Conservation (phyloP, 1,140 invertebrate genomes). For the Drosophila sucinea region DNA sequence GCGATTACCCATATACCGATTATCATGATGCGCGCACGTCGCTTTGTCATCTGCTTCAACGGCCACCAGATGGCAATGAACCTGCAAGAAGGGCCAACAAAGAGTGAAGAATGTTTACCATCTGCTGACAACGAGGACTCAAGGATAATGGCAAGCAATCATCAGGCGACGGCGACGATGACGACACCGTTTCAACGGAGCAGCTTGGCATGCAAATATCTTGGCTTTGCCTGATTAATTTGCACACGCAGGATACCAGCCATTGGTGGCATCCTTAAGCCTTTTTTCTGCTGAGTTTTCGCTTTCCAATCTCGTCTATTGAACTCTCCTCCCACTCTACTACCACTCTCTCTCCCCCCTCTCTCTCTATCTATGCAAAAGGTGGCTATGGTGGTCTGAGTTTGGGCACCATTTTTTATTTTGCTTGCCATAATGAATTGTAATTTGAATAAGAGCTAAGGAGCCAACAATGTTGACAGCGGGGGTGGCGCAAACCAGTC, state of each 20-base stretch:
- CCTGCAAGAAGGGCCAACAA: slow-evolving; percentile 86
- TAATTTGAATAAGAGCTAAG: slow-evolving; percentile 74
- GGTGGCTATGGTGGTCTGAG: slow-evolving; percentile 22
- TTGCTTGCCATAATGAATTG: slow-evolving; percentile 70
- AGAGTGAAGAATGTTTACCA: slow-evolving; percentile 64
- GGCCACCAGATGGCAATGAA: slow-evolving; percentile 98
- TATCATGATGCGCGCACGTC: slow-evolving; percentile 93
- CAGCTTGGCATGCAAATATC: slow-evolving; percentile 68
- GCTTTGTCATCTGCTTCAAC: slow-evolving; percentile 94
- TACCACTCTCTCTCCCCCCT: background rate
- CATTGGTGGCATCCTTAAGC: slow-evolving; percentile 58
- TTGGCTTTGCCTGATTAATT: slow-evolving; percentile 76
- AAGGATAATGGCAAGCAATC: slow-evolving; percentile 74
- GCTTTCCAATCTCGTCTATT: slow-evolving; percentile 77
- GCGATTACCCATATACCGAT: slow-evolving; percentile 96
- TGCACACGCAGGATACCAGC: slow-evolving; percentile 70
- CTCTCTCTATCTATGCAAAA: slow-evolving; percentile 20
- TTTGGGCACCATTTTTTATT: slow-evolving; percentile 49
- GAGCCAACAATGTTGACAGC: slow-evolving; percentile 23
- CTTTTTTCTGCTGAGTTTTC: slow-evolving; percentile 76
- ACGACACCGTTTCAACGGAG: slow-evolving; percentile 61
- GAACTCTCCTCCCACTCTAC: slow-evolving; percentile 38
- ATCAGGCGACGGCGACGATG: slow-evolving; percentile 50
- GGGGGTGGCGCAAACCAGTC: background rate
- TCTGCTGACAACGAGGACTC: slow-evolving; percentile 32